A percentile compares a stretch with the other conserved stretches of the same genome.
Conservation (phyloP, 2,113 vertebrate species). For the Lamprologus sp. region DNA sequence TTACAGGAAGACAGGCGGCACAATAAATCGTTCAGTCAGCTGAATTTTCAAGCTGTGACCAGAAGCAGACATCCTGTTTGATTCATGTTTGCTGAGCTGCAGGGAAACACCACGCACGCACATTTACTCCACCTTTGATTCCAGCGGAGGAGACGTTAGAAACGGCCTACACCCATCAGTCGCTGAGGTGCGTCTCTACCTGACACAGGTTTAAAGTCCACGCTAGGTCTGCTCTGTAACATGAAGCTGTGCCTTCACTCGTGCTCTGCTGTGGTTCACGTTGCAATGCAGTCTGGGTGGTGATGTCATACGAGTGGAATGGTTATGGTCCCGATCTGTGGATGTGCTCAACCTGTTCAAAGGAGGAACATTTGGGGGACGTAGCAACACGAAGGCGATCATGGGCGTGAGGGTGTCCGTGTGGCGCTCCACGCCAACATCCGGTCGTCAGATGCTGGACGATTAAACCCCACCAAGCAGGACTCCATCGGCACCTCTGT, state of each 20-base stretch:
- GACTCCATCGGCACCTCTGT: background rate
- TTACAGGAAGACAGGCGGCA: background rate
- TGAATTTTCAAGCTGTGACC: background rate
- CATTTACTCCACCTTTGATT: background rate
- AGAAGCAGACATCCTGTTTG: background rate
- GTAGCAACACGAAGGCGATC: background rate
- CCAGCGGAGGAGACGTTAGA: background rate
- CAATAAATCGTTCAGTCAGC: background rate
- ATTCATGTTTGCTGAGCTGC: background rate
- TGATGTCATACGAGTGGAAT: background rate
- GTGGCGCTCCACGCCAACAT: background rate
- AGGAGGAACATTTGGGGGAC: background rate
- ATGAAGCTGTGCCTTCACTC: background rate
- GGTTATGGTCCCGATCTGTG: background rate
- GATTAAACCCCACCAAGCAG: background rate
- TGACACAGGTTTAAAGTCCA: background rate
- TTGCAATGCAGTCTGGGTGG: too few species aligned
- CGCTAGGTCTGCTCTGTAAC: background rate
- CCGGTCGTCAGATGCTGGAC: background rate
- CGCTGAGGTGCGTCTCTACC: background rate
- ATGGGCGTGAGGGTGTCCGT: background rate
- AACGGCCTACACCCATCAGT: rapidly evolving
- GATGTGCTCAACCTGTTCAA: background rate
- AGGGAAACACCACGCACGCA: background rate
- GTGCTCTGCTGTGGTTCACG: background rate